Evolutionary conservation across 2,888 invertebrate species (phyloP).

Genomic region (Liodrosophila aerea): DNA sequence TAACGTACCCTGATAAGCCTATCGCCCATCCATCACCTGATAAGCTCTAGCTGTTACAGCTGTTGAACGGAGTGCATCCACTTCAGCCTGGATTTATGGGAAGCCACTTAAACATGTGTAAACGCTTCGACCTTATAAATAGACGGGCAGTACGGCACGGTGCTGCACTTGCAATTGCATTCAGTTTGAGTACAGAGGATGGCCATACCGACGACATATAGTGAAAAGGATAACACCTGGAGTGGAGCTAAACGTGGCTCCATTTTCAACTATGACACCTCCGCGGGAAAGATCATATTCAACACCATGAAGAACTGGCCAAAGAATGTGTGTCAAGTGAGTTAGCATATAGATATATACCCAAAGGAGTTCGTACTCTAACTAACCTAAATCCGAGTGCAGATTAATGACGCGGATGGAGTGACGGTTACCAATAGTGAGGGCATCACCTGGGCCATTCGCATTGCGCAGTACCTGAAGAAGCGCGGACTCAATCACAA

Average conservation of each 20-base stretch:
- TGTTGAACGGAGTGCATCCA: slow-evolving; percentile 42
- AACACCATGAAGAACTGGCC: slow-evolving; percentile 69
- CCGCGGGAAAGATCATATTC: slow-evolving; percentile 58
- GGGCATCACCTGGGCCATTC: slow-evolving; percentile 64
- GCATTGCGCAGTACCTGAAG: slow-evolving; percentile 70
- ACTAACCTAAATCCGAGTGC: neutral
- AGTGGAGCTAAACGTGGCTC: slow-evolving; percentile 52
- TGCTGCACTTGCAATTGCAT: slow-evolving; percentile 13
- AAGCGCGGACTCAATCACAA: slow-evolving; percentile 63
- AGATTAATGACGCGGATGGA: slow-evolving; percentile 70
- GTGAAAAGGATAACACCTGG: slow-evolving; percentile 62
- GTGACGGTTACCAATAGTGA: slow-evolving; percentile 62
- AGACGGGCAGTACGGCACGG: neutral
- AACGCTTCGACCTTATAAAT: slow-evolving; percentile 48
- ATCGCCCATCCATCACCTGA: slow-evolving; percentile 19
- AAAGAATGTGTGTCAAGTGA: slow-evolving; percentile 64
- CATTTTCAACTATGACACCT: slow-evolving; percentile 56
- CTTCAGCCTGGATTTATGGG: slow-evolving; percentile 38
- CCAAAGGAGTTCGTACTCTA: neutral
- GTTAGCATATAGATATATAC: neutral
- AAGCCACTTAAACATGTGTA: slow-evolving; percentile 11
- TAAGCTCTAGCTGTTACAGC: slow-evolving; percentile 45
- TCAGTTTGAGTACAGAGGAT: slow-evolving; percentile 24
- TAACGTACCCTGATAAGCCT: slow-evolving; percentile 4
- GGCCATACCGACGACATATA: slow-evolving; percentile 50